Base-by-base conservation (phyloP, 1,140 invertebrate genomes). In the Adelges cooleyi region DNA sequence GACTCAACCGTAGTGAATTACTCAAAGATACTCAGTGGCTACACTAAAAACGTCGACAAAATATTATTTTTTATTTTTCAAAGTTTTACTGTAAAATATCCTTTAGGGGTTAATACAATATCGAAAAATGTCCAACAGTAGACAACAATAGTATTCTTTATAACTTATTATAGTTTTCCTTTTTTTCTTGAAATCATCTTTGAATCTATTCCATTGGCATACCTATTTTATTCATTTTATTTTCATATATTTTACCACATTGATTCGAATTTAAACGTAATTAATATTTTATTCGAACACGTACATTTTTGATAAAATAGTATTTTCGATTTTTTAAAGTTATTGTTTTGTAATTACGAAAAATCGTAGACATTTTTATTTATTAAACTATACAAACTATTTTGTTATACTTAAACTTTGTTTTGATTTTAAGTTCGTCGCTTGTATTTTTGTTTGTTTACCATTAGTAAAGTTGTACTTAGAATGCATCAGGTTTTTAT, bases 201-300 rank as follows among this genome's bases (percentile, higher is more conserved):
- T 25, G 38, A 25, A 42, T 59, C n/a, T 42, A n/a, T n/a, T n/a
- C n/a, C n/a, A n/a, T n/a, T n/a, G n/a, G n/a, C 44, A 18, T 42
- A 56, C 42, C 22, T 9, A n/a, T 42, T 40, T 56, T 56, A 56
- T 17, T 42, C 5, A n/a, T 38, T 20, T 54, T 54, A 54, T 20
- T 54, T 3, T 20, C 1, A 3, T 20, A 53, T 22, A 38, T 18
- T 38, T 20, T 38, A 53, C 51, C 29, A 53, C 51, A 18, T 59
- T 44, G 38, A 59, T 59, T 59, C 53, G 38, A 59, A 59, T 59
- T 59, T 59, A 59, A 59, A 59, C 40, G 44, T 59, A 25, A 59
- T 44, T 59, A n/a, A 42, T 59, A 59, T 59, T 59, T 59, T 59
- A 42, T 44, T 38, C 36, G 18, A 44, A 40, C 53, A 44, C 38